These are phyloP conservation scores for Rhopalosiphum maidis DNA, from an alignment of 1,140 invertebrate species.

Conservation along the genomic window DNA sequence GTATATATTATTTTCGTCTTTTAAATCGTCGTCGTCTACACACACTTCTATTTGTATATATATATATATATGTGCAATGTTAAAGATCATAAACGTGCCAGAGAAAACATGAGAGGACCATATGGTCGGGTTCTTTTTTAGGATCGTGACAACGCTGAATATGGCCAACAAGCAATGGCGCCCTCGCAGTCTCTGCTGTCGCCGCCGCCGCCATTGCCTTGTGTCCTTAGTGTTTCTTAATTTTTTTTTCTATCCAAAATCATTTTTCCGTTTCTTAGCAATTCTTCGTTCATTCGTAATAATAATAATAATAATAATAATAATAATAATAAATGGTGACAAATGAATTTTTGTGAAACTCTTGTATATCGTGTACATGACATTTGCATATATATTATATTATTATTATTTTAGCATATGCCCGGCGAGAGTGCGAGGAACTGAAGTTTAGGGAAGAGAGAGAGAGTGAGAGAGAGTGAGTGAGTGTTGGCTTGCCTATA, in stretches of 20 bases:
- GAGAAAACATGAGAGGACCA: slow-evolving; percentile 56
- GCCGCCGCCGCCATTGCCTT: background rate
- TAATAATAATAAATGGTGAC: slow-evolving; percentile 4
- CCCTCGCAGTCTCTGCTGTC: slow-evolving; percentile 30
- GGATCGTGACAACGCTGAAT: slow-evolving; percentile 57
- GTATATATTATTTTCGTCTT: slow-evolving; percentile 54
- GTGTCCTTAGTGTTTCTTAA: slow-evolving; percentile 27
- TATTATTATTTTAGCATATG: background rate
- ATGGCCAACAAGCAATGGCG: slow-evolving; percentile 52
- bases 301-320: background rate
- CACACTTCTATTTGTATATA: background rate
- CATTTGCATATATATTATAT: slow-evolving; percentile 33
- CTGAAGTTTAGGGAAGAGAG: background rate
- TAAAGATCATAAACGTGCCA: slow-evolving; percentile 58
- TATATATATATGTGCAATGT: slow-evolving; percentile 38
- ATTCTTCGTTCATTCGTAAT: background rate
- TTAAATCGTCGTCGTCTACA: slow-evolving; percentile 29
- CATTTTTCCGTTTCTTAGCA: background rate
- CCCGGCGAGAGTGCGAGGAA: background rate
- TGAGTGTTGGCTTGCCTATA: background rate
- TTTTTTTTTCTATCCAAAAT: slow-evolving; percentile 24
- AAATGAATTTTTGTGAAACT: background rate
- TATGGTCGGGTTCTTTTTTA: slow-evolving; percentile 57
- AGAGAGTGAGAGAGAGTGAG: background rate
- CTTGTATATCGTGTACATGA: background rate